Conservation (phyloP, 1,140 invertebrate genomes). For the Euura lappo region DNA sequence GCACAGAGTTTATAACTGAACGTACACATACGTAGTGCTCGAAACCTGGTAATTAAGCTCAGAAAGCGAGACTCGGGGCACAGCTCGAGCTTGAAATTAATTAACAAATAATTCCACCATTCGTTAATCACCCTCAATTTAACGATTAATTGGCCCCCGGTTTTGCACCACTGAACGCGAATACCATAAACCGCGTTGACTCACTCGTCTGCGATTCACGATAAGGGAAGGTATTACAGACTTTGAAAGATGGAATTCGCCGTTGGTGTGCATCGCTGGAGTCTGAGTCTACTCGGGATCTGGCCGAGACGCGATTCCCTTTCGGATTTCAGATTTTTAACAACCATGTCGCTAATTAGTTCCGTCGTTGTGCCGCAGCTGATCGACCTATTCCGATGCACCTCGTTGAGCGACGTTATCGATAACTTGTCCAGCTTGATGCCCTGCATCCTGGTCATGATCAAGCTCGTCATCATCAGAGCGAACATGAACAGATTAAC, state of each 20-base stretch:
- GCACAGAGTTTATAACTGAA: no score
- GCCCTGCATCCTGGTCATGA: neutral
- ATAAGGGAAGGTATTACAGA: neutral
- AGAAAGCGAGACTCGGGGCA: neutral
- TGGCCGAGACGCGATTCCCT: neutral
- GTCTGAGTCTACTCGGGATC: neutral
- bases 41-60: neutral
- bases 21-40: neutral
- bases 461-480: neutral
- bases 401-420: neutral
- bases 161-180: no score
- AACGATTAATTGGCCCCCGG: neutral
- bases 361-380: neutral
- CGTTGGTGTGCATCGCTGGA: neutral
- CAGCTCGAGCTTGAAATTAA: neutral
- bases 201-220: neutral
- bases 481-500: neutral
- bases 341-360: neutral
- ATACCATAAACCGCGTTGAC: no score
- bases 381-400: neutral
- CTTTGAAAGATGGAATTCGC: neutral
- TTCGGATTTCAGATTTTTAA: neutral
- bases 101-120: neutral
- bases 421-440: neutral
- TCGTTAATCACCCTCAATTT: neutral